These are phyloP conservation scores for Lepidocyrtinus sp. DNA, from an alignment of 2,888 invertebrate genomes.

Conservation along the genomic window DNA sequence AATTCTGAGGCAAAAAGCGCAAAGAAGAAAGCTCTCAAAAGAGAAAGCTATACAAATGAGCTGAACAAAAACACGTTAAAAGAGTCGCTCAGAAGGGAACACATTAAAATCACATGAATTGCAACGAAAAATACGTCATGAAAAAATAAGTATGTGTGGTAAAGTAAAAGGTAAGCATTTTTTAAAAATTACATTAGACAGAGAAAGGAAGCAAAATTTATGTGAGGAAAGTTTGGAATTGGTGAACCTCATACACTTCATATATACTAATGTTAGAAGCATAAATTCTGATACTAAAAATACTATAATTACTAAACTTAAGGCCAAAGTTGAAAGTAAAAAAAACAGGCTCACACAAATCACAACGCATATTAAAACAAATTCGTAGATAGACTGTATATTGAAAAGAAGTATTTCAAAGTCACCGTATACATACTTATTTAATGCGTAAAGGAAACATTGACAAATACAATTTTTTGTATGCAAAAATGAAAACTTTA, in stretches of 20 bases:
- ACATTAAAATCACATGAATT: not conserved
- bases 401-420: not conserved
- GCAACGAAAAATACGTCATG: not conserved
- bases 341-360: not conserved
- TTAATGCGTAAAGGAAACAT: not conserved
- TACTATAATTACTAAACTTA: too few species aligned
- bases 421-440: not conserved
- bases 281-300: too few species aligned
- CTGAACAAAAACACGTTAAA: not conserved
- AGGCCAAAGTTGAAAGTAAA: not conserved
- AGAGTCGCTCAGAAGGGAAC: not conserved
- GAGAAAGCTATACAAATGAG: not conserved
- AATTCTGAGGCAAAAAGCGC: too few species aligned
- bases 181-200: not conserved
- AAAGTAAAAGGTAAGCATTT: not conserved
- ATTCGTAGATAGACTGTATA: not conserved
- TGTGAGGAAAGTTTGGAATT: not conserved
- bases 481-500: conserved; percentile 2
- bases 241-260: not conserved
- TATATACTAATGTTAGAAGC: not conserved
- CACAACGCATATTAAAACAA: not conserved
- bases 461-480: conserved; percentile 8
- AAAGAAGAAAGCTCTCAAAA: not conserved
- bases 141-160: not conserved
- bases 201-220: not conserved